phyloP scores from a whole-genome alignment of 2,888 invertebrate species.

The Aporophyla lueneburgensis region DNA sequence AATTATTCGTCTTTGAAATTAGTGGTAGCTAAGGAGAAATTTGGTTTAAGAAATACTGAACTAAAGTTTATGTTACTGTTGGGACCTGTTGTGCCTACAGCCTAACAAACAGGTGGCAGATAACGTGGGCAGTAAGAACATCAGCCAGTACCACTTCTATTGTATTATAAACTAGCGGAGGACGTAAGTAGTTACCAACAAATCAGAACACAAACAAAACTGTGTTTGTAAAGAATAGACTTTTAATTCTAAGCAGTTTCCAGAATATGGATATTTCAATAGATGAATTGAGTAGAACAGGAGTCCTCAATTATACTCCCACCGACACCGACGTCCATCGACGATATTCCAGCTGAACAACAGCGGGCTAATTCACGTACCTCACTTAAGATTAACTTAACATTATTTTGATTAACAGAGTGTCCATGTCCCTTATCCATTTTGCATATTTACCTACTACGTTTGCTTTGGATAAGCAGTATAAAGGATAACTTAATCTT shows the following conservation, averaged over 20 bases:
- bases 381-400: background rate
- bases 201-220: constrained; percentile 3
- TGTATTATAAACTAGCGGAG: background rate
- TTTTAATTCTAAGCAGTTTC: background rate
- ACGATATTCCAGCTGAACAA: no score
- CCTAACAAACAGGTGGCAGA: background rate
- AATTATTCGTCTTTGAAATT: constrained; percentile 1
- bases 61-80: background rate
- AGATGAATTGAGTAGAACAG: constrained; percentile 3
- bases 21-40: background rate
- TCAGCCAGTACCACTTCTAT: background rate
- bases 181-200: background rate
- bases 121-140: constrained; percentile 9
- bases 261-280: background rate
- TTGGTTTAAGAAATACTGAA: constrained; percentile 2
- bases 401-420: background rate
- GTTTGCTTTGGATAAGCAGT: no score
- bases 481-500: no score
- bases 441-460: no score
- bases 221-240: constrained; percentile 11
- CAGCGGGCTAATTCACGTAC: background rate
- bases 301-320: background rate
- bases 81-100: background rate
- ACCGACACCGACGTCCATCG: no score
- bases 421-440: background rate